Evolutionary conservation across 2,113 vertebrate species (phyloP).

Genomic region (Corythaeola cristata): DNA sequence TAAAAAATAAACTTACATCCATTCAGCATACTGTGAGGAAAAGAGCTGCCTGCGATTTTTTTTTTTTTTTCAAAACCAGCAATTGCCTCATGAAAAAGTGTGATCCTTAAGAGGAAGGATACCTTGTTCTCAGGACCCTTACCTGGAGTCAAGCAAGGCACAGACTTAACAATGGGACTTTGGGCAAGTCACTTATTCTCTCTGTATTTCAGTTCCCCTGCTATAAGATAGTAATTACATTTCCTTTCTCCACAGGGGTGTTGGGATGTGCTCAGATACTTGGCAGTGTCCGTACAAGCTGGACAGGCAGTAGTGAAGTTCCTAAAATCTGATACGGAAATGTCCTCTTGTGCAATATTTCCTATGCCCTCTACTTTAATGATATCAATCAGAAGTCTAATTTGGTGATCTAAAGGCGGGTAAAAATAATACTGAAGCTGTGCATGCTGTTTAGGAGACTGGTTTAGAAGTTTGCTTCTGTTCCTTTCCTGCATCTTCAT

Average conservation of each 20-base stretch:
- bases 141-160: neutral
- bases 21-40: neutral
- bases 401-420: neutral
- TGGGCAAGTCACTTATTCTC: neutral
- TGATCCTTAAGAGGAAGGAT: neutral
- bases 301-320: neutral
- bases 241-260: neutral
- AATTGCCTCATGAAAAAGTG: neutral
- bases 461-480: neutral
- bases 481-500: neutral
- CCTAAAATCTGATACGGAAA: neutral
- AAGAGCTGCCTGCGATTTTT: neutral
- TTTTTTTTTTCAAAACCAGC: neutral
- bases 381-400: neutral
- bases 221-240: neutral
- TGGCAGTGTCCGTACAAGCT: neutral
- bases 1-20: neutral
- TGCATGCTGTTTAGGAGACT: neutral
- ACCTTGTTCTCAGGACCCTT: neutral
- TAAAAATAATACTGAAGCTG: neutral
- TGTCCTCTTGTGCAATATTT: neutral
- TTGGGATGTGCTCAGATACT: neutral
- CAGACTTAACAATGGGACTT: neutral
- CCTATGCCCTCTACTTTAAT: neutral
- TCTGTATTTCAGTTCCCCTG: neutral